phyloP scores from a whole-genome alignment of 2,888 invertebrate species.

The Clostera curtula region DNA sequence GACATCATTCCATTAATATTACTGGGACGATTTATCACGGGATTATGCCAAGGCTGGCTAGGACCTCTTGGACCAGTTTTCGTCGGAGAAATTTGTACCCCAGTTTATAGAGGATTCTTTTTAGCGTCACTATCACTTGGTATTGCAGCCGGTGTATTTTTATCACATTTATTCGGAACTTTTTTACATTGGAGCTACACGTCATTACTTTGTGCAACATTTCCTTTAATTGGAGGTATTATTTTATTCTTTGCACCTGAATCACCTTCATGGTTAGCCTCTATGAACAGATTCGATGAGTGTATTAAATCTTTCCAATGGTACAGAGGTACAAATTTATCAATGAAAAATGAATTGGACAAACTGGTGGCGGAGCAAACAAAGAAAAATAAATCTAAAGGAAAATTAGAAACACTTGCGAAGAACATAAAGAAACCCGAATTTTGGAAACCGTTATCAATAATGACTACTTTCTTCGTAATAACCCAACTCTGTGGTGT shows the following conservation, averaged over 20 bases:
- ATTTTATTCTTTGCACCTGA: conserved; percentile 77
- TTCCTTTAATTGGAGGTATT: conserved; percentile 68
- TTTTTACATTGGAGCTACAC: conserved; percentile 76
- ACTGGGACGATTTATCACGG: conserved; percentile 73
- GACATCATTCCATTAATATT: conserved; percentile 58
- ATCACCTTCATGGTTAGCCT: conserved; percentile 80
- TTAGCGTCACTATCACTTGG: conserved; percentile 77
- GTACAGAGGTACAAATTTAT: conserved; percentile 72
- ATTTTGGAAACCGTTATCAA: conserved; percentile 76
- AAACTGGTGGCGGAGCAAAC: conserved; percentile 59
- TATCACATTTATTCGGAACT: conserved; percentile 79
- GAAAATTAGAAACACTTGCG: conserved; percentile 46
- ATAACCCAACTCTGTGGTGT: conserved; percentile 81
- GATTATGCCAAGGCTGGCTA: conserved; percentile 74
- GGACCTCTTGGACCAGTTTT: conserved; percentile 75
- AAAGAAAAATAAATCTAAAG: conserved; percentile 38
- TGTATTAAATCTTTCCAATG: conserved; percentile 76
- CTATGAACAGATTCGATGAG: conserved; percentile 72
- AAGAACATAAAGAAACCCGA: conserved; percentile 66
- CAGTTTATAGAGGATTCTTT: conserved; percentile 77
- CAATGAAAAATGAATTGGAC: conserved; percentile 65
- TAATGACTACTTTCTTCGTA: conserved; percentile 78
- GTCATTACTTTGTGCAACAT: conserved; percentile 69
- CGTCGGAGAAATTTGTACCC: conserved; percentile 76
- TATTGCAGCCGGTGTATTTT: conserved; percentile 77